These are phyloP conservation scores for Trinorchestia longiramus DNA, from an alignment of 1,140 invertebrate species.

Conservation along the genomic window DNA sequence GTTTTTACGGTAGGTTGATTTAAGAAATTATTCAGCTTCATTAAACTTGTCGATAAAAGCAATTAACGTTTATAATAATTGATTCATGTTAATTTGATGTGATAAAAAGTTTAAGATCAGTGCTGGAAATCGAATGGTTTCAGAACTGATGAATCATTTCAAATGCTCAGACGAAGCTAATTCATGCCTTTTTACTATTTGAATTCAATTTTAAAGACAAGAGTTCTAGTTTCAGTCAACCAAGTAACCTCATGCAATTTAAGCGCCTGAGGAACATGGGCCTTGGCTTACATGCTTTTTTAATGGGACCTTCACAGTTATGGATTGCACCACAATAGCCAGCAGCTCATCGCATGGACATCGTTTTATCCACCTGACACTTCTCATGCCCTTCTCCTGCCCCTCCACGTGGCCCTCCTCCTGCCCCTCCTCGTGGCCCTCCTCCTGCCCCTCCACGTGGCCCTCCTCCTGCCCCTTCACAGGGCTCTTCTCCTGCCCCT, in stretches of 20 bases:
- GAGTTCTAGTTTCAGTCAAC: background rate
- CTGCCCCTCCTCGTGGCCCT: too few relatives aligned
- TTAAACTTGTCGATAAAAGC: too few relatives aligned
- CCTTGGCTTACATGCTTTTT: background rate
- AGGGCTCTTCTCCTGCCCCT: background rate
- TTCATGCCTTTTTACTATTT: background rate
- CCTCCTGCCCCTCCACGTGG: background rate
- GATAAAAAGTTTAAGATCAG: background rate
- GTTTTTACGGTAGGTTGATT: too few relatives aligned
- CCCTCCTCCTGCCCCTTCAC: background rate
- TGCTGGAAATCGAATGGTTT: background rate
- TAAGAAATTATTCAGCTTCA: too few relatives aligned
- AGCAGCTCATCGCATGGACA: background rate
- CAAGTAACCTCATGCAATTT: background rate
- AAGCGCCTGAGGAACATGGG: background rate
- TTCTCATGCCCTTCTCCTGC: background rate
- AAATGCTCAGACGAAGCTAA: background rate
- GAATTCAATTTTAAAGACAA: background rate
- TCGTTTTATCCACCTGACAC: background rate
- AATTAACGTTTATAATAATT: too few relatives aligned
- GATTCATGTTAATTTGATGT: too few relatives aligned
- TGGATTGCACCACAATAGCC: background rate
- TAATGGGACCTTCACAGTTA: background rate
- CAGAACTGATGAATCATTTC: background rate
- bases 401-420: background rate